Evolutionary conservation across 2,113 vertebrate genomes (phyloP).

Genomic region (Stictonetta naevosa): DNA sequence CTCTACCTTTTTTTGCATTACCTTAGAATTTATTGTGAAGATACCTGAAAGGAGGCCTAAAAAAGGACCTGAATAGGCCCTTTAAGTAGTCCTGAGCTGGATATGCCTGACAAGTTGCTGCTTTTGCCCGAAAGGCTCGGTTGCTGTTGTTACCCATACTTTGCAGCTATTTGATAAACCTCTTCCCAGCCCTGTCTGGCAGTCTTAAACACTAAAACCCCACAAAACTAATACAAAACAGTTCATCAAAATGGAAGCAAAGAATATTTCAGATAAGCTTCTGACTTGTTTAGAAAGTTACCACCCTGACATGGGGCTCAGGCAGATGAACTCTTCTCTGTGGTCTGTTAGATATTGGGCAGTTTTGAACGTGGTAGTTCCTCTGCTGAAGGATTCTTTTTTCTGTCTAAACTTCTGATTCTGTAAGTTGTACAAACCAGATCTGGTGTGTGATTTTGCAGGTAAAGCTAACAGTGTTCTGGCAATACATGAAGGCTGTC

Average conservation of each 20-base stretch:
- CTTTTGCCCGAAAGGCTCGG: slow-evolving; percentile 3
- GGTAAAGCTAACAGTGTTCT: slow-evolving; percentile 90
- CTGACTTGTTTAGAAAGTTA: not conserved
- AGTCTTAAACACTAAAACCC: not conserved
- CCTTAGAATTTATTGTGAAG: not conserved
- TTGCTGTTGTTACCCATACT: not conserved
- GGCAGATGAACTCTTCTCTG: not conserved
- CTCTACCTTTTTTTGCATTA: not conserved
- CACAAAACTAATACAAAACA: not conserved
- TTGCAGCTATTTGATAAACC: not conserved
- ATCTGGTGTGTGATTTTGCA: slow-evolving; percentile 56
- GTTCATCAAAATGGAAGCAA: not conserved
- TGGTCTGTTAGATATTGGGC: not conserved
- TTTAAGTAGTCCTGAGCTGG: not conserved
- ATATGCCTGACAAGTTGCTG: not conserved
- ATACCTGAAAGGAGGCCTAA: not conserved
- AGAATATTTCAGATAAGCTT: not conserved
- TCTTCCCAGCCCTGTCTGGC: not conserved
- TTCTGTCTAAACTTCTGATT: not conserved
- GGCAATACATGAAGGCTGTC: slow-evolving; percentile 90
- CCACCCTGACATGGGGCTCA: not conserved
- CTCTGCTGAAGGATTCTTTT: not conserved
- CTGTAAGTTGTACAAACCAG: not conserved
- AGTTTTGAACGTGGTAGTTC: not conserved
- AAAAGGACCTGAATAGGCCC: not conserved